Evolutionary conservation across 2,113 vertebrate genomes (phyloP).

Genomic region (Psittacula cyanocephala): DNA sequence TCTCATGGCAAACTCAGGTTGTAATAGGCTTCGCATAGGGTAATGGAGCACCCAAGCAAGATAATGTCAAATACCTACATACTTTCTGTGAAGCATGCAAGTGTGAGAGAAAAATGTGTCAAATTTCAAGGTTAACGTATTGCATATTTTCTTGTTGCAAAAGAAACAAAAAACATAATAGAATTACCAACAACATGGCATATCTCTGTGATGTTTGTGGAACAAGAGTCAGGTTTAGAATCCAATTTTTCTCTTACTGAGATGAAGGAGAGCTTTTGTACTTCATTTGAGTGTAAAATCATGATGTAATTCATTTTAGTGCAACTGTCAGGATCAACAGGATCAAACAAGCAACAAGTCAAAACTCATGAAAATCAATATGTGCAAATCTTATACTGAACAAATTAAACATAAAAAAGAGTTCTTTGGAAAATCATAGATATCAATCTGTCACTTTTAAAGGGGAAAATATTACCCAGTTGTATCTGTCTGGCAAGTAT

Average conservation of each 20-base stretch:
- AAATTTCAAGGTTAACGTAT: conserved; percentile 8
- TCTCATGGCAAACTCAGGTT: neutral
- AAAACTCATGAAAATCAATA: neutral
- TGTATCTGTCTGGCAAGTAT: neutral
- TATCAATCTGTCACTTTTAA: neutral
- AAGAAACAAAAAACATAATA: neutral
- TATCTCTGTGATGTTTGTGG: neutral
- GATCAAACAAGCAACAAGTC: neutral
- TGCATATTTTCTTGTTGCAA: neutral
- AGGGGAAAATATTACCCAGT: neutral
- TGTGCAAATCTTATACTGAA: neutral
- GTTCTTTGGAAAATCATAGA: neutral
- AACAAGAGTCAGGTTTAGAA: neutral
- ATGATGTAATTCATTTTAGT: neutral
- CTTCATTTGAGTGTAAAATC: neutral
- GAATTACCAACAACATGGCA: neutral
- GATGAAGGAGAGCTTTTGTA: neutral
- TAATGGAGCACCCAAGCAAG: neutral
- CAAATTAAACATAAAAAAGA: neutral
- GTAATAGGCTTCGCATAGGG: neutral
- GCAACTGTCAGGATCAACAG: neutral
- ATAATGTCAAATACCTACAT: conserved; percentile 2
- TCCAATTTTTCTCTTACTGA: neutral
- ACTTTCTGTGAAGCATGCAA: neutral
- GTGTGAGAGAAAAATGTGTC: neutral